Evolutionary conservation across 1,140 invertebrate genomes (phyloP).

Genomic region (Rhopalosiphum maidis): DNA sequence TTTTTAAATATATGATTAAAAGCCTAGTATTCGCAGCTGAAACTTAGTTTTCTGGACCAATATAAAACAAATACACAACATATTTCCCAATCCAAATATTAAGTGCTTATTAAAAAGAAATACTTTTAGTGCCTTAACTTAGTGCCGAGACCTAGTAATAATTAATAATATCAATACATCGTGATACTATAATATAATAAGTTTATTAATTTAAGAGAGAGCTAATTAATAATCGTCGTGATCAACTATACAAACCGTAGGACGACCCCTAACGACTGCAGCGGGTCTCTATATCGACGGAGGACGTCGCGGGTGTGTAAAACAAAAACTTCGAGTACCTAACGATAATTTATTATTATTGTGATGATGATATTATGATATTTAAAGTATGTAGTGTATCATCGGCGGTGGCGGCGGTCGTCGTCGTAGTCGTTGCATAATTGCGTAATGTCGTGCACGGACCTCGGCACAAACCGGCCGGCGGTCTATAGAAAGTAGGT

Average conservation of each 20-base stretch:
- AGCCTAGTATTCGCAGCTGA: too few relatives aligned
- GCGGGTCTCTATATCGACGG: too few relatives aligned
- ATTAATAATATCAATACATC: too few relatives aligned
- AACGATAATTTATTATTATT: background rate
- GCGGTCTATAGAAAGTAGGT: conserved; percentile 56
- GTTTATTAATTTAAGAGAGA: too few relatives aligned
- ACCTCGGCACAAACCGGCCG: conserved; percentile 31
- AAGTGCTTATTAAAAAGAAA: too few relatives aligned
- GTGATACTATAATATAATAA: too few relatives aligned
- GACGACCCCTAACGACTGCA: background rate
- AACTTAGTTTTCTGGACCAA: too few relatives aligned
- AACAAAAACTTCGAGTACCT: background rate
- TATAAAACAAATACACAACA: too few relatives aligned
- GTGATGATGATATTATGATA: background rate
- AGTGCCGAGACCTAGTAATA: too few relatives aligned
- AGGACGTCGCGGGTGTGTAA: background rate
- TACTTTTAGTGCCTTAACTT: too few relatives aligned
- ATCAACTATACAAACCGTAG: background rate
- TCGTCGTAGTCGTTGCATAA: background rate
- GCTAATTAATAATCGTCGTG: background rate
- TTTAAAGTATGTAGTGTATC: background rate
- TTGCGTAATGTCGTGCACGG: conserved; percentile 3
- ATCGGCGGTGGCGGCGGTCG: background rate
- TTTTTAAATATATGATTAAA: too few relatives aligned
- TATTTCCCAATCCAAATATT: too few relatives aligned